phyloP scores from a whole-genome alignment of 2,113 vertebrate species.

The Gymnocephalus cernua region DNA sequence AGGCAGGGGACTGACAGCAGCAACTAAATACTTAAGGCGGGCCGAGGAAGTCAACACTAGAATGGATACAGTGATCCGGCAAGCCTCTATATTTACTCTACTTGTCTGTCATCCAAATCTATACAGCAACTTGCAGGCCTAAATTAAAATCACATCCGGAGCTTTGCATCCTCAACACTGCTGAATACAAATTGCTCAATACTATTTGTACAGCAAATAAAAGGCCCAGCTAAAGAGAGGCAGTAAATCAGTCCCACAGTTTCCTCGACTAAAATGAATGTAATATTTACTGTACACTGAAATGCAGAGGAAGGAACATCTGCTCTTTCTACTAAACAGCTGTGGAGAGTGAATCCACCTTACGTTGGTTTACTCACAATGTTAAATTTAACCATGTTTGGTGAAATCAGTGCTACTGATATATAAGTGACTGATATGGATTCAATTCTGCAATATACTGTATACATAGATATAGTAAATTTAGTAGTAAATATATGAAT shows the following conservation, averaged over 20 bases:
- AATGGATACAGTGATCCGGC: slow-evolving; percentile 50
- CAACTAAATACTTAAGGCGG: slow-evolving; percentile 53
- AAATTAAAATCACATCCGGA: slow-evolving; percentile 41
- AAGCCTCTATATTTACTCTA: slow-evolving; percentile 32
- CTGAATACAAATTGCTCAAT: slow-evolving; percentile 38
- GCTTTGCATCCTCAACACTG: slow-evolving; percentile 24
- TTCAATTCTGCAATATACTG: background rate
- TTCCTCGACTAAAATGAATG: slow-evolving; percentile 27
- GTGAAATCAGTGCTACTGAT: background rate
- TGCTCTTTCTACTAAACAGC: slow-evolving; percentile 1
- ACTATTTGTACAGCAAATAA: slow-evolving; percentile 26
- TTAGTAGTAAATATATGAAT: background rate
- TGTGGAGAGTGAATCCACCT: background rate
- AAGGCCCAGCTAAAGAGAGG: slow-evolving; percentile 17
- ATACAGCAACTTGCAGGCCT: slow-evolving; percentile 8
- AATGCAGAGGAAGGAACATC: slow-evolving; percentile 15
- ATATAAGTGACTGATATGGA: background rate
- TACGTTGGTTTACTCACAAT: background rate
- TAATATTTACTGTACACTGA: slow-evolving; percentile 10
- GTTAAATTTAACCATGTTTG: background rate
- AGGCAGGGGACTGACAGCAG: slow-evolving; percentile 58
- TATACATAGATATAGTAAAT: background rate
- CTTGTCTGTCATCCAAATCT: slow-evolving; percentile 41
- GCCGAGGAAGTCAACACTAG: slow-evolving; percentile 40
- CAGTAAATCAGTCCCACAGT: slow-evolving; percentile 2